Percentiles rank a stretch among this genome's conserved stretches.
These are phyloP conservation scores for Gorsachius magnificus DNA, from an alignment of 2,797 vertebrate genomes.

Conservation along the genomic window DNA sequence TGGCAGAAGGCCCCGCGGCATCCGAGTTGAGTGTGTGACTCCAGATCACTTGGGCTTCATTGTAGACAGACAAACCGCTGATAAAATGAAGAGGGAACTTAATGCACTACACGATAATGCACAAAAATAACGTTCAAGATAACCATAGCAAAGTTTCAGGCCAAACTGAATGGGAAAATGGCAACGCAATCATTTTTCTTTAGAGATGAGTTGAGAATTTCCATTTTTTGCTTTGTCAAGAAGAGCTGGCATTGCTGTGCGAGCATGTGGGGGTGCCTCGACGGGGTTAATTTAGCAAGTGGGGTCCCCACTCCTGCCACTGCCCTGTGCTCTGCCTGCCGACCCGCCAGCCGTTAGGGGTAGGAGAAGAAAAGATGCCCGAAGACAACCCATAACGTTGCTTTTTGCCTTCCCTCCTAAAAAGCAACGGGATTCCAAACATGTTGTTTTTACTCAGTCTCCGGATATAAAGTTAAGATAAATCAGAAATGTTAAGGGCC, in stretches of 20 bases:
- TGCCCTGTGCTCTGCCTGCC: neutral
- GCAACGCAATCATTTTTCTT: neutral
- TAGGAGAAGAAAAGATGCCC: neutral
- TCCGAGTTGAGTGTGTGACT: neutral
- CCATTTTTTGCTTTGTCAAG: neutral
- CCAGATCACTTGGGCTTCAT: neutral
- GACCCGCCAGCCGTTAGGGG: rapidly evolving
- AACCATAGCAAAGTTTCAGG: neutral
- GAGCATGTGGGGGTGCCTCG: neutral
- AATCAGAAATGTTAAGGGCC: slow-evolving; percentile 22
- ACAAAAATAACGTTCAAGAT: neutral
- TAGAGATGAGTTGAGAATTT: neutral
- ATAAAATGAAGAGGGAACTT: neutral
- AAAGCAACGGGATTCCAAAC: neutral
- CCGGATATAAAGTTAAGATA: neutral
- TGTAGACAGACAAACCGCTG: neutral
- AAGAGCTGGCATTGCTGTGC: neutral
- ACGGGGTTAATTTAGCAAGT: neutral
- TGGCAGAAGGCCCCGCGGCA: neutral
- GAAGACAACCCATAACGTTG: rapidly evolving
- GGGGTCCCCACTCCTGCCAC: neutral
- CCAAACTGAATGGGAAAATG: neutral
- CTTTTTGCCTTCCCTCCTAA: neutral
- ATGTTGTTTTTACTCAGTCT: neutral
- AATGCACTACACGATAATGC: neutral